These are phyloP conservation scores for Pterois miles DNA, from an alignment of 2,797 vertebrate species.

Conservation along the genomic window DNA sequence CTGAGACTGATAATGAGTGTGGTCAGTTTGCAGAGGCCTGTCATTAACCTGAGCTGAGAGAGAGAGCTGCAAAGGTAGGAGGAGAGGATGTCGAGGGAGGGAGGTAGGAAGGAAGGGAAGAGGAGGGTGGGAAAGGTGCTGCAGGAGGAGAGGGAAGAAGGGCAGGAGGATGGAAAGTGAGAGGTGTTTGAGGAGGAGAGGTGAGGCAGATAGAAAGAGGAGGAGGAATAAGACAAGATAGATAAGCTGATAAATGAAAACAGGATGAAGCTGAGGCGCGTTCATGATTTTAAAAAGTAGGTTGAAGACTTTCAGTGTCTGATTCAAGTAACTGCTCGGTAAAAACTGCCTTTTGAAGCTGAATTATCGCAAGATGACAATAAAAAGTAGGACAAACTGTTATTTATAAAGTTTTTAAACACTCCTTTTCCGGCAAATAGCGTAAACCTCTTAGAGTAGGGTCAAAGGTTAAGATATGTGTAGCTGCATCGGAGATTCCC, in stretches of 20 bases:
- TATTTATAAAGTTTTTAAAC: conserved; percentile 8
- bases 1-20: conserved; percentile 79
- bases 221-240: conserved; percentile 20
- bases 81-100: conserved; percentile 29
- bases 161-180: conserved; percentile 20
- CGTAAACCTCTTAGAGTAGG: neutral
- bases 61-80: conserved; percentile 39
- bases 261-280: conserved; percentile 10
- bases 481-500: neutral
- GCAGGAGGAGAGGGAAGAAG: conserved; percentile 46
- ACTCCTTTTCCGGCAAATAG: neutral
- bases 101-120: neutral
- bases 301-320: conserved; percentile 11
- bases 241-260: conserved; percentile 39
- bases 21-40: conserved; percentile 77
- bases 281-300: conserved; percentile 17
- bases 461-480: conserved; percentile 48
- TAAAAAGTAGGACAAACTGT: conserved; percentile 14
- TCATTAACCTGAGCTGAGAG: conserved; percentile 76
- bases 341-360: neutral
- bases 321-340: conserved; percentile 1
- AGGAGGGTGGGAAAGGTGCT: conserved; percentile 47
- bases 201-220: neutral
- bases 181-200: conserved; percentile 28
- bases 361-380: conserved; percentile 12